Evolutionary conservation across 2,888 invertebrate genomes (phyloP).

Genomic region (Phragmatobia fuliginosa): DNA sequence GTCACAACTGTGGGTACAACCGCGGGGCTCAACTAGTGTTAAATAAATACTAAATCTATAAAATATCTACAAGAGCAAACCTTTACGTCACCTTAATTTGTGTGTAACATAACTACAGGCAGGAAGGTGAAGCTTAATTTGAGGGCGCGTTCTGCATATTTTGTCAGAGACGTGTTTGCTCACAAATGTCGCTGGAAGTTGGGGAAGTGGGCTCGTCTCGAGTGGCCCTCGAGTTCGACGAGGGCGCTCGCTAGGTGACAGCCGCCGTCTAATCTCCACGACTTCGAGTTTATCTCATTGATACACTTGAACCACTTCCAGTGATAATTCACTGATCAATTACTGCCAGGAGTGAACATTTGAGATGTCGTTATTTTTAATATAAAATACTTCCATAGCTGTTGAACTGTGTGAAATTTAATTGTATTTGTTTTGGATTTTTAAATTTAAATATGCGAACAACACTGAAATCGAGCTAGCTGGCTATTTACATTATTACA

Average conservation of each 20-base stretch:
- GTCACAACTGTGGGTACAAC: no score
- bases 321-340: constrained; percentile 54
- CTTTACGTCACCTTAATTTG: constrained; percentile 40
- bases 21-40: no score
- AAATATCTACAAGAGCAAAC: constrained; percentile 23
- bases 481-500: not conserved
- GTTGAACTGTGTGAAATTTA: constrained; percentile 5
- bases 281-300: constrained; percentile 70
- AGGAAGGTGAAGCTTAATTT: constrained; percentile 54
- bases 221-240: constrained; percentile 68
- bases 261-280: constrained; percentile 76
- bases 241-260: constrained; percentile 75
- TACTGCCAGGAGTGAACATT: constrained; percentile 38
- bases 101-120: constrained; percentile 43
- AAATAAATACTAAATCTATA: constrained; percentile 2
- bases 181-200: constrained; percentile 66
- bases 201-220: constrained; percentile 72
- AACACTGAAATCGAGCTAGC: not conserved
- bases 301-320: constrained; percentile 60
- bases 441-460: not conserved
- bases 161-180: constrained; percentile 75
- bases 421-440: not conserved
- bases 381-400: constrained; percentile 3
- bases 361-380: constrained; percentile 6
- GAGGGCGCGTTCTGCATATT: constrained; percentile 71